Evolutionary conservation across 64 coral and sea anemone genomes (phyloP).

Genomic region (Astreopora myriophthalma): DNA sequence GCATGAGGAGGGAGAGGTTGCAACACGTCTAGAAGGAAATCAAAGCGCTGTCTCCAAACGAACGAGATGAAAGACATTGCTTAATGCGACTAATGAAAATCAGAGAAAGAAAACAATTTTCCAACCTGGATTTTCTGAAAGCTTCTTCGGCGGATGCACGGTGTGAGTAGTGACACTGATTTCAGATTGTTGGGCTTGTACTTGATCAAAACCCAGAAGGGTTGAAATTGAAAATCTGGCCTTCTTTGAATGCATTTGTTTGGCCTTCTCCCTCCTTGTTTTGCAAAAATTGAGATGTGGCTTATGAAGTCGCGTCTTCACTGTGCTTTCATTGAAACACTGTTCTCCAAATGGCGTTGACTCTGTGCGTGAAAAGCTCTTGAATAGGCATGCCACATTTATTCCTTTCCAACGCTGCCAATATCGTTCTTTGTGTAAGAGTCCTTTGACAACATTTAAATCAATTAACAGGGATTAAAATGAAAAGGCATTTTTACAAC

Average conservation of each 20-base stretch:
- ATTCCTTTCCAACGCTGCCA: slow-evolving; percentile 21
- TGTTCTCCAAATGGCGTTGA: neutral
- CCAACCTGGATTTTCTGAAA: slow-evolving; percentile 10
- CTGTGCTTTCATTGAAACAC: neutral
- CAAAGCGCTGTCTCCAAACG: too few species aligned
- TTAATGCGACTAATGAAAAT: neutral
- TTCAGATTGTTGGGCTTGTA: neutral
- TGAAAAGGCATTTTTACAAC: slow-evolving; percentile 22
- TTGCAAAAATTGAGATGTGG: neutral
- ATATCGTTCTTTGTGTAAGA: slow-evolving; percentile 13
- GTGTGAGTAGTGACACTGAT: neutral
- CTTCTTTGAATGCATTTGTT: slow-evolving; percentile 2
- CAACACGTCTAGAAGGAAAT: too few species aligned
- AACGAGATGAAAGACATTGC: too few species aligned
- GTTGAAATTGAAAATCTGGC: slow-evolving; percentile 36
- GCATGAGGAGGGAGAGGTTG: too few species aligned
- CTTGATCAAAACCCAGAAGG: slow-evolving; percentile 15
- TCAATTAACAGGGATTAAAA: slow-evolving; percentile 46
- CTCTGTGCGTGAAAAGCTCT: neutral
- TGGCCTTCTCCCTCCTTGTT: neutral
- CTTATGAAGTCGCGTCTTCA: too few species aligned
- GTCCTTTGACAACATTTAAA: neutral
- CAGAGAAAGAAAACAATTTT: neutral
- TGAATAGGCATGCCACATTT: neutral
- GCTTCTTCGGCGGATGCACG: neutral